Base-by-base conservation (phyloP, 1,140 invertebrate genomes). In the Nasonia vitripennis region DNA sequence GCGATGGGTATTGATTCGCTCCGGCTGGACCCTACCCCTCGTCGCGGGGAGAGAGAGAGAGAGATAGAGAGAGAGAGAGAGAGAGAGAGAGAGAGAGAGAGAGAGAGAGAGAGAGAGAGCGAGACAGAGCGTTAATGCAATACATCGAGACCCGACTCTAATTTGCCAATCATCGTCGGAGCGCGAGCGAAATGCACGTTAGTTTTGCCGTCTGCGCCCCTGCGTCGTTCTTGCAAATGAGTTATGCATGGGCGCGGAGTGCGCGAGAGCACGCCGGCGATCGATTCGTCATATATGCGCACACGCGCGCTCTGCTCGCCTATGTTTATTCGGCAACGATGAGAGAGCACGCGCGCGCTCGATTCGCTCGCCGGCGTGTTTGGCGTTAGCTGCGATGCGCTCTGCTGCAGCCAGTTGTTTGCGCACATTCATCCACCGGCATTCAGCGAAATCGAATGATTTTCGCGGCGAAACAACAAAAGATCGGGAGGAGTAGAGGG, bases 91-190 rank as follows among this genome's bases (percentile, higher is more conserved):
- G 34, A 34, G 34, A 34, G 34, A 37, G 34, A 0, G 20, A 10
- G 23, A n/a, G 3, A 10, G 67, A 14, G n/a, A 27, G 23, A 27
- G 34, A 34, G 34, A 34, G 34, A 34, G 34, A 37, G 34, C 12
- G 20, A 10, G 23, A n/a, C 17, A 10, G 67, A 14, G n/a, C 51
- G 5, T 80, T 67, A 80, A 80, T 80, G 78, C 78, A 70, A 70
- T 80, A 80, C 45, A 70, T 11, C 55, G 62, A 31, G 14, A 10
- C 67, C 1, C 75, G 12, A 6, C 45, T 79, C 45, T 71, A 84
- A 84, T 84, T 84, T 84, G 45, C 75, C 77, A 84, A 84, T 84
- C 77, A 78, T 79, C 62, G 62, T 78, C 17, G 31, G 45, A 74
- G 34, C 73, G 34, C 5, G 34, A 27, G 31, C 31, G 9, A 10